Evolutionary conservation across 2,113 vertebrate genomes (phyloP).

Genomic region (Oophaga pumilio): DNA sequence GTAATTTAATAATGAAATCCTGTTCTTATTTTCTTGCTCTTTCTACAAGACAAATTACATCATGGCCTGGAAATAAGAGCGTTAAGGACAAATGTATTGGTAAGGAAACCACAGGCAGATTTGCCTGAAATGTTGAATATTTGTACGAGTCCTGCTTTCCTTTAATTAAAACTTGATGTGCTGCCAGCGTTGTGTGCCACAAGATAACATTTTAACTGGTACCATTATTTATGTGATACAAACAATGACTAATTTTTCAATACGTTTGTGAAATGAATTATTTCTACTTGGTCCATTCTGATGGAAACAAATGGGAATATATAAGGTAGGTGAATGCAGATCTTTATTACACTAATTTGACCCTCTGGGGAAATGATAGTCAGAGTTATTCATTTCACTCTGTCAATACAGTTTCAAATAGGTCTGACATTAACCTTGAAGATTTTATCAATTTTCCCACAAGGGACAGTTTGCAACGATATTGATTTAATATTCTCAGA

Average conservation of each 20-base stretch:
- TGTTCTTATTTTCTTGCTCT: slow-evolving; percentile 2
- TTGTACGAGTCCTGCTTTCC: neutral
- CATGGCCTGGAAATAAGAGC: neutral
- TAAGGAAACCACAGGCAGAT: slow-evolving; percentile 20
- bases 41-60: slow-evolving; percentile 30
- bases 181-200: slow-evolving; percentile 49
- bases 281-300: slow-evolving; percentile 21
- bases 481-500: slow-evolving; percentile 39
- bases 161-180: slow-evolving; percentile 54
- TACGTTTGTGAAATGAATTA: slow-evolving; percentile 39
- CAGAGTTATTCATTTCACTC: slow-evolving; percentile 44
- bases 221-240: slow-evolving; percentile 53
- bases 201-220: slow-evolving; percentile 47
- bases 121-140: slow-evolving; percentile 37
- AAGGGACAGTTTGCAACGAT: slow-evolving; percentile 44
- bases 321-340: slow-evolving; percentile 1
- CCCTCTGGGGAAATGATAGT: slow-evolving; percentile 41
- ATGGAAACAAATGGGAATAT: slow-evolving; percentile 44
- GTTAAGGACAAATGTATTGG: slow-evolving; percentile 12
- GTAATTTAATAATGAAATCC: slow-evolving; percentile 2
- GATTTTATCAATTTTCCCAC: slow-evolving; percentile 49
- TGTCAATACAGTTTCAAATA: slow-evolving; percentile 45
- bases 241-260: slow-evolving; percentile 54
- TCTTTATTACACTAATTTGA: slow-evolving; percentile 42
- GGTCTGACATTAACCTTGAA: slow-evolving; percentile 45